These are phyloP conservation scores for Pseudococcus jackbeardsleyi DNA, from an alignment of 2,888 invertebrate genomes.

Conservation along the genomic window DNA sequence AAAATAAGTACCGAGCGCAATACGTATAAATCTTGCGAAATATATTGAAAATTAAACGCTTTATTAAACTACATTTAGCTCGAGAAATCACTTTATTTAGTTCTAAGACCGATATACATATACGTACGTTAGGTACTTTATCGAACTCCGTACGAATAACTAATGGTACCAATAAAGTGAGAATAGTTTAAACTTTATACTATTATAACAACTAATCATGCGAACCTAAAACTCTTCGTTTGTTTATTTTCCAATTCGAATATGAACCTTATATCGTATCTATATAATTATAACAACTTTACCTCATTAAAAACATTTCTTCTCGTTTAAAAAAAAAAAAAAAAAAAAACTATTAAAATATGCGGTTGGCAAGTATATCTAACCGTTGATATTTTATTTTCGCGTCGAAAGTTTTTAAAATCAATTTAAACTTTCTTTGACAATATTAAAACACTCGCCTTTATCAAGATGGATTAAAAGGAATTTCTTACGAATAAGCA, in stretches of 20 bases:
- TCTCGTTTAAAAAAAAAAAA: neutral
- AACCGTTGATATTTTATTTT: neutral
- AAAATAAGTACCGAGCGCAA: neutral
- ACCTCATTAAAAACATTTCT: neutral
- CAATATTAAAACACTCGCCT: neutral
- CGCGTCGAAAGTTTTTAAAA: neutral
- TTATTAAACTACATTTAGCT: neutral
- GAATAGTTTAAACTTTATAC: neutral
- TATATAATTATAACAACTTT: constrained; percentile 2
- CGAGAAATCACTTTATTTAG: neutral
- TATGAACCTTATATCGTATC: neutral
- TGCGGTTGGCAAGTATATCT: neutral
- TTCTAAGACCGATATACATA: neutral
- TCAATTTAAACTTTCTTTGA: constrained; percentile 10
- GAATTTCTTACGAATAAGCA: neutral
- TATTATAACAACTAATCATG: neutral
- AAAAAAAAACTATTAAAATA: neutral
- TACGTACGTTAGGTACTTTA: neutral
- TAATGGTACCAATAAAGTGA: neutral
- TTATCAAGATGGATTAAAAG: constrained; percentile 10
- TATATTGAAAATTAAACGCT: neutral
- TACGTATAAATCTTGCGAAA: neutral
- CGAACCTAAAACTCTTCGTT: neutral
- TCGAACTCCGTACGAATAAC: neutral
- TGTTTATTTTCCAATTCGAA: neutral